Base-by-base conservation (phyloP, 92 coral and sea anemone species). In the Paramuricea clavata region DNA sequence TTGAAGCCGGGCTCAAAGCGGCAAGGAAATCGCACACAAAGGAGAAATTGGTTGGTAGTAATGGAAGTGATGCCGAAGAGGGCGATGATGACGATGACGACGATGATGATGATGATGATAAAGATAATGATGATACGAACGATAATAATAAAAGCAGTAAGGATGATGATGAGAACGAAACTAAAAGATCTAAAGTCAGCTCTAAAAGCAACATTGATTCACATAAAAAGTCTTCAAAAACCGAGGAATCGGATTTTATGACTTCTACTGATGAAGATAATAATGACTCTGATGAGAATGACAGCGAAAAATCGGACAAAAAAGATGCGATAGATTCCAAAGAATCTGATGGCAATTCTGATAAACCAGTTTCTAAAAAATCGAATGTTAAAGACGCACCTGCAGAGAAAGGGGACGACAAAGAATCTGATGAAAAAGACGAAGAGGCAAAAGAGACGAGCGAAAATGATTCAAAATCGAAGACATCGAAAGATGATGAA, bases 1-100 rank as follows among this genome's bases (percentile, higher is more conserved):
- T 94, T 80, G 88, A 93, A 30, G 95, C 98, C 22, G 96, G 97
- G 36, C 91, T 96, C 19, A 92, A 96, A 34, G 93, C 93, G 33
- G 93, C 86, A 33, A 89, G 89, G 75, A 89, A 88, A 85, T 81
- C 86, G 28, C 83, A 91, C 65, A 74, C 74, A 42, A 93, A 83
- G 23, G 76, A 72, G 41, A 92, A 78, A 44, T 93, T 95, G 25
- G 98, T 98, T 21, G 99, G 99, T 25, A 97, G 99, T 65, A 74
- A 81, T 43, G 99, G 99, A 23, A 92, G 76, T 33, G 86, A 91
- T 30, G 86, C 78, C 39, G 95, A 95, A 19, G 92, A 89, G 22
- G 74, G 50, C 44, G 92, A 89, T 2, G 92, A 70, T 26, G 41
- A 89, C 10, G 91, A 85, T 44, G 93, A 87, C 59, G 92, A 84